Conservation (phyloP, 2,113 vertebrate species). For the Tringa solitaria region DNA sequence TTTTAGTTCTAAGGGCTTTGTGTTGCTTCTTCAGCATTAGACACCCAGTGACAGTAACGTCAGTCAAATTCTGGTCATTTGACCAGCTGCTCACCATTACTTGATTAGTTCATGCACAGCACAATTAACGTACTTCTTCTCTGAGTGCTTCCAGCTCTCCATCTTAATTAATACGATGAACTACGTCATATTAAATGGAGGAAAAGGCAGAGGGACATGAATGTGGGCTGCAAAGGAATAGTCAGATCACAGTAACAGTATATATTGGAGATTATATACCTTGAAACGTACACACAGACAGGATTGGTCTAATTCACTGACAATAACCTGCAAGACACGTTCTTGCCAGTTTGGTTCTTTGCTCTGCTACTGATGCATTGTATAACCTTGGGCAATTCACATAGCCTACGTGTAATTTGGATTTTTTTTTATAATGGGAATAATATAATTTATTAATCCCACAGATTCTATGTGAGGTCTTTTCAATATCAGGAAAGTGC, state of each 20-base stretch:
- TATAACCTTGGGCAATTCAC: not conserved
- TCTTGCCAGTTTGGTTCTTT: not conserved
- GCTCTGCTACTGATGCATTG: not conserved
- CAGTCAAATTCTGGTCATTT: constrained; percentile 9
- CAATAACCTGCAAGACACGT: not conserved
- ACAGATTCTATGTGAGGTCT: not conserved
- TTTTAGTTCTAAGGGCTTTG: not conserved
- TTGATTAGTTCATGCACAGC: not conserved
- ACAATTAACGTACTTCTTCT: not conserved
- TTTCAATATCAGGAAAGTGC: constrained; percentile 5
- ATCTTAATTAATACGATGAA: not conserved
- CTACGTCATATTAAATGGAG: not conserved
- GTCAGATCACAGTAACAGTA: not conserved
- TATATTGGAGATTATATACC: not conserved
- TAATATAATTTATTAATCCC: constrained; percentile 34
- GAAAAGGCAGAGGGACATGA: not conserved
- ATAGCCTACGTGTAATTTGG: not conserved
- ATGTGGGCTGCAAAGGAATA: not conserved
- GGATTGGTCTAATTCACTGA: not conserved
- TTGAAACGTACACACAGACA: not conserved
- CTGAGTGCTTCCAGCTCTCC: not conserved
- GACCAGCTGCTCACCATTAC: not conserved
- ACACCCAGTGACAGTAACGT: not conserved
- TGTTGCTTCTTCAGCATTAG: not conserved
- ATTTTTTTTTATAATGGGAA: not conserved